Base-by-base conservation (phyloP, 2,113 vertebrate species). In the Rynchops niger region DNA sequence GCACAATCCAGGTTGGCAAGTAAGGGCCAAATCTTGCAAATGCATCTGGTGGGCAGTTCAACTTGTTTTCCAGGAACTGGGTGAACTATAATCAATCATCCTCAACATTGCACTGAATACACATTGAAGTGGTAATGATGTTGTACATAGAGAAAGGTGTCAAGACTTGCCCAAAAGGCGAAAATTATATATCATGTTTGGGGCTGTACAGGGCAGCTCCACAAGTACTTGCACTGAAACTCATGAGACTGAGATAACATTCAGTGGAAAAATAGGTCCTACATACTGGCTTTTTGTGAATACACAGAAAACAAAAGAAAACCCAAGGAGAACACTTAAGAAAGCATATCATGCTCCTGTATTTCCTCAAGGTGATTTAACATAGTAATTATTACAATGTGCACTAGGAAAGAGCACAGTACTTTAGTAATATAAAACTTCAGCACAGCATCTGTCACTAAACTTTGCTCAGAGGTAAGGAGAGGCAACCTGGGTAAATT, bases 401-500 rank as follows among this genome's bases (percentile, higher is more conserved):
- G 82, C 67, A 47, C n/a, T 42, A 87, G 70, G 74, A 82, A 87
- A 91, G 38, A 81, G 38, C 22, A 22, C 58, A 78, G 23, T 58
- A 30, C 45, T 95, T 87, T 2, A 86, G 89, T 71, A 95, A 96
- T 30, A 88, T 36, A 87, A 95, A 88, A 83, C 87, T 83, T 85
- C 47, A 77, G 50, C 50, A 26, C 15, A 73, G 71, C 87, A 92
- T 94, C 94, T 91, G 91, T 80, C 95, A 76, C 82, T 93, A 67
- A 93, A 91, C 82, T 94, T 96, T 74, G 93, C 91, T 94, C 66
- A 93, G 84, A 97, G 92, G 82, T 95, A 88, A 93, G 61, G 88
- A 93, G 86, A 88, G 82, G 82, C 32, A 2, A 96, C 62, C 82
- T 71, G 47, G 4, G 14, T 67, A 89, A 94, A 90, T 82, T 86